Evolutionary conservation across 1,140 invertebrate genomes (phyloP), one percentile per base, ranked within the genome.

Genomic region (Chrysoperla carnea): DNA sequence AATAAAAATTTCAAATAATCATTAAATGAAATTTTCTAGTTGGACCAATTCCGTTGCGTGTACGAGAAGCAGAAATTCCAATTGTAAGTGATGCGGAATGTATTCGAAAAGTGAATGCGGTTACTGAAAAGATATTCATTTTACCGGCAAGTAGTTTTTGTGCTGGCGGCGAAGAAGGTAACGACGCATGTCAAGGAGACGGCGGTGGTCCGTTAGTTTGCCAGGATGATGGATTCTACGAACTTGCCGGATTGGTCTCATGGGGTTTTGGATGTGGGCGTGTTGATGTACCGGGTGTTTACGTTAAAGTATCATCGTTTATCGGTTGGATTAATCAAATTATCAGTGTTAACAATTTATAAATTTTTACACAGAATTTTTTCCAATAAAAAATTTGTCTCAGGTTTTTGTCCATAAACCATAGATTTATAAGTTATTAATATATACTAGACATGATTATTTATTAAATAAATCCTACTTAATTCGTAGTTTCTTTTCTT

Each of bases 311-410:
- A 6, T 88, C 85, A 12, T 80, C 86, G 6, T 93, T 92, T 61
- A 91, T 93, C 48, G 88, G 88, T 38, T 94, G 89, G 89, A 92
- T 94, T 56, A 93, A 93, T 66, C 88, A 92, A 69, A 94, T 94
- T 42, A 92, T 94, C 54, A 90, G 85, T 55, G 87, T 92, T 44
- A 92, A 92, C 65, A 91, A 89, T 67, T 70, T 84, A 61, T 86
- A 79, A 54, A 43, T 23, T 23, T 23, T 23, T 23, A 23, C 17
- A 23, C 17, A 23, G 17, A 23, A 23, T 23, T 23, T 23, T 23
- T 23, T 23, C 17, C 17, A 23, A 23, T 23, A 3, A 23, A 23
- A 23, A 23, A 23, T 23, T 23, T 23, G 17, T 23, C 17, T 23
- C 17, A 23, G 17, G 17, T 23, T 23, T 23, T 23, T 23, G 17